phyloP scores from a whole-genome alignment of 2,888 invertebrate species.

The Thereva nobilitata region DNA sequence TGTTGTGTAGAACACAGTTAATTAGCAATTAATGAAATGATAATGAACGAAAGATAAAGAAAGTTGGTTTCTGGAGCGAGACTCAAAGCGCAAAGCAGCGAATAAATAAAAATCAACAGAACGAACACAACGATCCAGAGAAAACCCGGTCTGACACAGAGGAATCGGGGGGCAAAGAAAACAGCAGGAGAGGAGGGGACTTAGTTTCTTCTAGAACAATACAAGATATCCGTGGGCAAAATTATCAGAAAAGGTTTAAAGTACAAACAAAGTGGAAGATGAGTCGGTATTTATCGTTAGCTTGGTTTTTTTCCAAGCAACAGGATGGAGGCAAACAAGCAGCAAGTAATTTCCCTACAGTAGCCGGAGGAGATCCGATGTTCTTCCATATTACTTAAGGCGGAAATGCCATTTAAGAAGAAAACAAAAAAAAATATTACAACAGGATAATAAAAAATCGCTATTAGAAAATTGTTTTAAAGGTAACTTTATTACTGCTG shows the following conservation, averaged over 20 bases:
- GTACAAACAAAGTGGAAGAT: slow-evolving; percentile 11
- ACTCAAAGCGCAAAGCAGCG: slow-evolving; percentile 6
- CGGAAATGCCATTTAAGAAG: too few relatives aligned
- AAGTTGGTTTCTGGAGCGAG: slow-evolving; percentile 19
- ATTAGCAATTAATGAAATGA: slow-evolving; percentile 57
- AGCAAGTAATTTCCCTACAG: too few relatives aligned
- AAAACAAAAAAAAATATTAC: too few relatives aligned
- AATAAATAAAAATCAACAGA: slow-evolving; percentile 3
- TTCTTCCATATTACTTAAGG: too few relatives aligned
- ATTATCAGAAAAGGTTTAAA: slow-evolving; percentile 21
- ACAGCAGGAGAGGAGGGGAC: too few relatives aligned
- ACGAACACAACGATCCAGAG: neutral
- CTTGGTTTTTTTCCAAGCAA: too few relatives aligned
- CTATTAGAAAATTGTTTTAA: too few relatives aligned
- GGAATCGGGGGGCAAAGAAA: neutral
- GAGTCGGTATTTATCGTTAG: too few relatives aligned
- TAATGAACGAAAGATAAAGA: slow-evolving; percentile 54
- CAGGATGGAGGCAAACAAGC: too few relatives aligned
- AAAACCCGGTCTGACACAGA: neutral
- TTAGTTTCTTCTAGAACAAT: neutral
- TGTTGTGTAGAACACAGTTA: slow-evolving; percentile 53
- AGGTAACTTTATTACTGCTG: too few relatives aligned
- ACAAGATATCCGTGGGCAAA: slow-evolving; percentile 17
- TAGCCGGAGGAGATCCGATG: too few relatives aligned
- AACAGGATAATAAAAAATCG: too few relatives aligned